Evolutionary conservation across 2,888 invertebrate genomes (phyloP).

Genomic region (Xanthorhoe spadicearia): DNA sequence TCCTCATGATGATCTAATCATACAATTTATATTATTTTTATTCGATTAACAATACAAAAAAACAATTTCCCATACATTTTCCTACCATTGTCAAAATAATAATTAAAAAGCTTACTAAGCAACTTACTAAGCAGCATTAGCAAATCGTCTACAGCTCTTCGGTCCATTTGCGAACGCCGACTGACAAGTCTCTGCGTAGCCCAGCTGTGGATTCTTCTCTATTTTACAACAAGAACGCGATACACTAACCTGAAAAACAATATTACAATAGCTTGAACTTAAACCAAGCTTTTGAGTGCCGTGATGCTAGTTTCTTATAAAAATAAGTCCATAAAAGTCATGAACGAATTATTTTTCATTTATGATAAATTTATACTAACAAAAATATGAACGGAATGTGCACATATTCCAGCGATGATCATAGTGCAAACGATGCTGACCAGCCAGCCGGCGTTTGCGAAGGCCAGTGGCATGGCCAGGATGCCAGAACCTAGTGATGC

Average conservation of each 20-base stretch:
- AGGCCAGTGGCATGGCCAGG: slow-evolving; percentile 89
- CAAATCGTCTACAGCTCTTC: slow-evolving; percentile 70
- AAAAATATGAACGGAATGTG: slow-evolving; percentile 78
- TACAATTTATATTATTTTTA: too few relatives aligned
- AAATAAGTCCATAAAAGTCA: too few relatives aligned
- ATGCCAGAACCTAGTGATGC: slow-evolving; percentile 89
- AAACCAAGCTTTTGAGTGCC: too few relatives aligned
- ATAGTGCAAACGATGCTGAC: slow-evolving; percentile 85
- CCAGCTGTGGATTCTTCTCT: slow-evolving; percentile 77
- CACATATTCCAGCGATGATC: slow-evolving; percentile 72
- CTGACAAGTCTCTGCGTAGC: slow-evolving; percentile 86
- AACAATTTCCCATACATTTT: not conserved
- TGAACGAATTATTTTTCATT: too few relatives aligned
- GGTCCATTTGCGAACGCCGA: slow-evolving; percentile 86
- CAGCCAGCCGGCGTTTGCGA: slow-evolving; percentile 88
- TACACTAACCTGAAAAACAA: slow-evolving; percentile 65
- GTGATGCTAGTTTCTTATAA: too few relatives aligned
- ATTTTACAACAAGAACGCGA: slow-evolving; percentile 74
- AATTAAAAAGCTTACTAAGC: not conserved
- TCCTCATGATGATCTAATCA: too few relatives aligned
- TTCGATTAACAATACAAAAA: too few relatives aligned
- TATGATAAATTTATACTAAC: too few relatives aligned
- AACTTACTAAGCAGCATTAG: slow-evolving; percentile 78
- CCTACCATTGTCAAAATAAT: not conserved
- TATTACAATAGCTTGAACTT: not conserved